phyloP scores from a whole-genome alignment of 2,113 vertebrate genomes.

The Pica pica region DNA sequence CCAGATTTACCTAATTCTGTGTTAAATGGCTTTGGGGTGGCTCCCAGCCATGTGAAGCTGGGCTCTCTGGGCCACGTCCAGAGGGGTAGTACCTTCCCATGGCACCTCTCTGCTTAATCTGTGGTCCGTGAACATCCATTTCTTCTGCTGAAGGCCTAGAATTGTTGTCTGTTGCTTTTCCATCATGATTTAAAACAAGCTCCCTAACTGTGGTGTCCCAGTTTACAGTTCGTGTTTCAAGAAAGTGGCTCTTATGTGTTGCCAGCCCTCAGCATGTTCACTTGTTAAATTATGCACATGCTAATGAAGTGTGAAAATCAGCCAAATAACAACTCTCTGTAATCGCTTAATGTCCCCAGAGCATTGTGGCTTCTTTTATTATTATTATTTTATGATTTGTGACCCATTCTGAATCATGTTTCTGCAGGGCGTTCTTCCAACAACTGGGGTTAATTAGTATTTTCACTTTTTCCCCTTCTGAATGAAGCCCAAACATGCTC shows the following conservation, averaged over 20 bases:
- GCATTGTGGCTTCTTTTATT: constrained; percentile 57
- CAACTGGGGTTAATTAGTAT: constrained; percentile 86
- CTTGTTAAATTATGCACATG: constrained; percentile 82
- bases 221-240: constrained; percentile 63
- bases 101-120: neutral
- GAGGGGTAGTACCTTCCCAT: neutral
- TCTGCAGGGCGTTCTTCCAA: constrained; percentile 75
- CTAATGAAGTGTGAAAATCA: constrained; percentile 86
- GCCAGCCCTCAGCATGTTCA: constrained; percentile 72
- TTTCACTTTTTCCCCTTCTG: constrained; percentile 73
- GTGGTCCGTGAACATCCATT: neutral
- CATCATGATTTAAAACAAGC: neutral
- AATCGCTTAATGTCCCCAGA: constrained; percentile 75
- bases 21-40: neutral
- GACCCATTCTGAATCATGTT: constrained; percentile 67
- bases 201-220: constrained; percentile 37
- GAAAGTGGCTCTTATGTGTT: constrained; percentile 59
- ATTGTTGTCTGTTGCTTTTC: constrained; percentile 5
- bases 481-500: constrained; percentile 30
- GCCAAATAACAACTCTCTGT: constrained; percentile 75
- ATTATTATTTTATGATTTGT: constrained; percentile 71
- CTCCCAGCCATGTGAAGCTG: neutral
- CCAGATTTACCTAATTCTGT: neutral
- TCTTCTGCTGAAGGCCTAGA: neutral
- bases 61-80: neutral